Base-by-base conservation (phyloP, 2,888 invertebrate species). In the Lordiphosa andalusiaca region DNA sequence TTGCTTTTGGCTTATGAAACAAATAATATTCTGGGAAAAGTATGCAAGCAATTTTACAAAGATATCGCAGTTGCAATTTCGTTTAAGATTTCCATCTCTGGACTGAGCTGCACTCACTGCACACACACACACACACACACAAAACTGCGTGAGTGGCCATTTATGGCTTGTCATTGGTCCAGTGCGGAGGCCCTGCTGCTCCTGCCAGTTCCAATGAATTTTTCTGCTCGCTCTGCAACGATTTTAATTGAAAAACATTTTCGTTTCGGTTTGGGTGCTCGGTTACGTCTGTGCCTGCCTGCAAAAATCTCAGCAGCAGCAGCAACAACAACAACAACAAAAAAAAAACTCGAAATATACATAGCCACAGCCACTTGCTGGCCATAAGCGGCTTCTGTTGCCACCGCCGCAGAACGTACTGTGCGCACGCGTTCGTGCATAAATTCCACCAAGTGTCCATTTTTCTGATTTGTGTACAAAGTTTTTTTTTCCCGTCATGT, bases 381-480 rank as follows among this genome's bases (percentile, higher is more conserved):
- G 33, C 44, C 44, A 44, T 44, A 44, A 44, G 33, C 44, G 44
- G 44, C 35, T 44, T 36, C 64, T 36, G 16, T 35, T 42, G 42
- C 36, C 16, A 9, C 42, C 16, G 19, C 42, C 23, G 9, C 10
- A 30, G 10, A 57, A 57, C 63, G 65, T 64, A 73, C 82, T 84
- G 70, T 78, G 66, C 75, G 80, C 83, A 76, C 81, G 76, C 85
- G 73, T 80, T 81, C 81, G 83, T 81, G 81, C 81, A 85, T 84
- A 81, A 81, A 81, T 81, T 75, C 80, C 75, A 64, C 73, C 85
- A 80, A 80, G 84, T 80, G 84, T 78, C 84, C 83, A 84, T 78
- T 78, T 78, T 78, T 81, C 77, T 84, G 77, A 78, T 78, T 78
- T 78, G 77, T 84, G 84, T 76, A 81, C 64, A 81, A 81, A 76